These are phyloP conservation scores for Pseudorasbora parva DNA, from an alignment of 2,113 vertebrate genomes.

Conservation along the genomic window DNA sequence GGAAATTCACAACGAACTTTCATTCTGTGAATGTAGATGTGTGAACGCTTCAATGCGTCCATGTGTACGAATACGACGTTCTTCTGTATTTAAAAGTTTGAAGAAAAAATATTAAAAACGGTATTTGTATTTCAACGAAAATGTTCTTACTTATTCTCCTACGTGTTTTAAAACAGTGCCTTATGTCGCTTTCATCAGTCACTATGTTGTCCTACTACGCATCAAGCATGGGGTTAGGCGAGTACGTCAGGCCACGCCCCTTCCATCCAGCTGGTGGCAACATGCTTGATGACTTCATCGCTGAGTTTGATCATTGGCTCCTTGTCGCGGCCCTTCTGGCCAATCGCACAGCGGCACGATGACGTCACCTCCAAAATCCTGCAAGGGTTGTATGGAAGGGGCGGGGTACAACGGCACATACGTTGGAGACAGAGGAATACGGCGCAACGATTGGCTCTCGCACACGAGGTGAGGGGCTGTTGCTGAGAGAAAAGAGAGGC, in stretches of 20 bases:
- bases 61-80: neutral
- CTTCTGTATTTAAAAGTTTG: neutral
- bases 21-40: conserved; percentile 5
- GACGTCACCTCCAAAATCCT: conserved; percentile 73
- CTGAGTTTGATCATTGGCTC: conserved; percentile 71
- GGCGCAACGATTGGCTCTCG: conserved; percentile 70
- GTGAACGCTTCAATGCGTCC: neutral
- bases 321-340: conserved; percentile 55
- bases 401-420: conserved; percentile 64
- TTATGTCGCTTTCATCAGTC: neutral
- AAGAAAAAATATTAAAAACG: neutral
- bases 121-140: neutral
- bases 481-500: conserved; percentile 81
- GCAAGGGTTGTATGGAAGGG: conserved; percentile 65
- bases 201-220: conserved; percentile 38
- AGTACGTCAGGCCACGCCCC: conserved; percentile 80
- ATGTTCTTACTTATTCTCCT: neutral
- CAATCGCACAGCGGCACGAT: conserved; percentile 70
- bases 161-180: conserved; percentile 32
- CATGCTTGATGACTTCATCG: conserved; percentile 82
- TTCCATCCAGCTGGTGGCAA: conserved; percentile 84
- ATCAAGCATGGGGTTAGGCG: conserved; percentile 73
- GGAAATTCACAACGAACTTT: neutral
- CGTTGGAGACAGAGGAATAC: conserved; percentile 64
- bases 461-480: conserved; percentile 76